Conservation (phyloP, 2,888 invertebrate genomes). For the Adela reaumurella region DNA sequence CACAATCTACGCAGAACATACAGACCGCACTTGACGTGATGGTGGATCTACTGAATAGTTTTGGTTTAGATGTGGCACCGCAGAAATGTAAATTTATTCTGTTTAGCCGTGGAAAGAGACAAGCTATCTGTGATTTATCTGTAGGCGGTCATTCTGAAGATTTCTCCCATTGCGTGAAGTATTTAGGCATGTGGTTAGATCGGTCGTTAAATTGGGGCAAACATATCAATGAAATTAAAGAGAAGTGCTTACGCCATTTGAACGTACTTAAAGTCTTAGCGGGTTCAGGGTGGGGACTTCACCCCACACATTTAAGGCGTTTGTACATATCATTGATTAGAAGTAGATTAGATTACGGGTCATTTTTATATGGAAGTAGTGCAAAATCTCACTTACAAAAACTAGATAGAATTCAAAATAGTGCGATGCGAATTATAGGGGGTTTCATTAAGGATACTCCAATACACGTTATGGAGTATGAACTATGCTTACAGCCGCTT, state of each 20-base stretch:
- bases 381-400: slow-evolving; percentile 10
- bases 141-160: slow-evolving; percentile 5
- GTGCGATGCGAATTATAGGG: slow-evolving; percentile 12
- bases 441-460: slow-evolving; percentile 13
- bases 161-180: slow-evolving; percentile 10
- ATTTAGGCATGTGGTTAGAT: slow-evolving; percentile 13
- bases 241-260: slow-evolving; percentile 8
- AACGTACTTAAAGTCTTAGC: slow-evolving; percentile 12
- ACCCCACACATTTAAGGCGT: slow-evolving; percentile 13
- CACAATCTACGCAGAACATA: too few species aligned
- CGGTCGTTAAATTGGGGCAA: slow-evolving; percentile 10
- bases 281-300: slow-evolving; percentile 14
- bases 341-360: slow-evolving; percentile 14
- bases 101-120: too few species aligned
- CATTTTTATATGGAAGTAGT: slow-evolving; percentile 12
- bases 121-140: not conserved
- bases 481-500: slow-evolving; percentile 11
- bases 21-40: too few species aligned
- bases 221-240: slow-evolving; percentile 10
- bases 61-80: too few species aligned
- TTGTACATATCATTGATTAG: slow-evolving; percentile 15
- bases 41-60: too few species aligned
- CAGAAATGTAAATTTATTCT: too few species aligned
- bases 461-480: slow-evolving; percentile 12
- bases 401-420: slow-evolving; percentile 14